These are phyloP conservation scores for Bothrops jararaca DNA, from an alignment of 2,113 vertebrate species.

Conservation along the genomic window DNA sequence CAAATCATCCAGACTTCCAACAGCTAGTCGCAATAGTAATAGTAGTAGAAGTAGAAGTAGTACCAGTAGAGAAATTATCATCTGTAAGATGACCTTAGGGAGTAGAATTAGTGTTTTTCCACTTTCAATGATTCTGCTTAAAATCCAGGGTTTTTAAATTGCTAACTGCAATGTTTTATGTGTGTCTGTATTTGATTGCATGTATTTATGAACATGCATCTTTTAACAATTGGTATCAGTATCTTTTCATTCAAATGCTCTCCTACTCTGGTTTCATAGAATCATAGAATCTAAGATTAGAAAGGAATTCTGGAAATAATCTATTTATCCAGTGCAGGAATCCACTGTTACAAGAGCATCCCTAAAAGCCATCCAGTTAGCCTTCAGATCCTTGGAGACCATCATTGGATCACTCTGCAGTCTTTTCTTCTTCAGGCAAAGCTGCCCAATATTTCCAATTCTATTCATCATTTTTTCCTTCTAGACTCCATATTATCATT, in stretches of 20 bases:
- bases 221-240: background rate
- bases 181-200: background rate
- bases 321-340: background rate
- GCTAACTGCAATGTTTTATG: background rate
- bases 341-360: background rate
- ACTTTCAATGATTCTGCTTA: background rate
- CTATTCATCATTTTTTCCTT: background rate
- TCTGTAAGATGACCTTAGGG: background rate
- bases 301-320: background rate
- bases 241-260: background rate
- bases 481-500: background rate
- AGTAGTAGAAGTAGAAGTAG: background rate
- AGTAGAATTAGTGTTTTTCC: background rate
- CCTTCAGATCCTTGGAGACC: background rate
- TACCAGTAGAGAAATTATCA: background rate
- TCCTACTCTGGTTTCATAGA: background rate
- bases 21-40: background rate
- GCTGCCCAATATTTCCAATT: background rate
- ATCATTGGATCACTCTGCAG: background rate
- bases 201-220: background rate
- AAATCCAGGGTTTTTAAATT: background rate
- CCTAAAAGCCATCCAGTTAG: background rate
- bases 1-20: background rate
- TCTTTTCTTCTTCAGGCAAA: background rate
- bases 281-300: background rate